phyloP scores from a whole-genome alignment of 2,888 invertebrate species.

The Drosophila rellima region DNA sequence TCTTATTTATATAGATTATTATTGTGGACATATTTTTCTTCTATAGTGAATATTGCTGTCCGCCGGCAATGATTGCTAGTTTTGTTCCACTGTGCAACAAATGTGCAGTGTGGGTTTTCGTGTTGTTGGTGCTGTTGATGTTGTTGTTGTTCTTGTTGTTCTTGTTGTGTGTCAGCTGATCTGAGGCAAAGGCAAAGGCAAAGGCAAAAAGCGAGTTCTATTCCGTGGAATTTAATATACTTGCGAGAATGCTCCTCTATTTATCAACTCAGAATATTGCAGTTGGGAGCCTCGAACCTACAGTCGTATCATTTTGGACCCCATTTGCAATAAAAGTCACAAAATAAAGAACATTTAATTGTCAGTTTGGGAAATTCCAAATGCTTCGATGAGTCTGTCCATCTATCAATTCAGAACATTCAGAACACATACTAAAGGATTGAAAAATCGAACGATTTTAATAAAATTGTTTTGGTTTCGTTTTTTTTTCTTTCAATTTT shows the following conservation, averaged over 20 bases:
- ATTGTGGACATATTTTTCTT: too few relatives aligned
- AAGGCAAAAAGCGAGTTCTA: conserved; percentile 32
- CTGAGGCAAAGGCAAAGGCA: neutral
- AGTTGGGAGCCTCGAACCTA: neutral
- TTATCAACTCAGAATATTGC: neutral
- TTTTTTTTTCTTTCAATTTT: too few relatives aligned
- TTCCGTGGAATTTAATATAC: conserved; percentile 29
- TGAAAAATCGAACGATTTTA: too few relatives aligned
- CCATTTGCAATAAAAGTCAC: neutral
- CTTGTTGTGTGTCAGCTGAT: neutral
- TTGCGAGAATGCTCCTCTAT: neutral
- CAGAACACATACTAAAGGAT: too few relatives aligned
- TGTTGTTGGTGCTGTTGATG: conserved; percentile 5
- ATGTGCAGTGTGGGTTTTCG: neutral
- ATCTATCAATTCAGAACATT: too few relatives aligned
- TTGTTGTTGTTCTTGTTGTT: conserved; percentile 6
- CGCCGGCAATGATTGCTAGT: neutral
- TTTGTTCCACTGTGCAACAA: conserved; percentile 18
- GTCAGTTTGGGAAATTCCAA: neutral
- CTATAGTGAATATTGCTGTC: too few relatives aligned
- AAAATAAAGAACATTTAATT: neutral
- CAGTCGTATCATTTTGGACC: neutral
- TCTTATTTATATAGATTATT: too few relatives aligned
- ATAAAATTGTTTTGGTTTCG: too few relatives aligned
- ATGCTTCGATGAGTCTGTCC: neutral